phyloP scores from a whole-genome alignment of 2,888 invertebrate species.

The Epirrita christyi region DNA sequence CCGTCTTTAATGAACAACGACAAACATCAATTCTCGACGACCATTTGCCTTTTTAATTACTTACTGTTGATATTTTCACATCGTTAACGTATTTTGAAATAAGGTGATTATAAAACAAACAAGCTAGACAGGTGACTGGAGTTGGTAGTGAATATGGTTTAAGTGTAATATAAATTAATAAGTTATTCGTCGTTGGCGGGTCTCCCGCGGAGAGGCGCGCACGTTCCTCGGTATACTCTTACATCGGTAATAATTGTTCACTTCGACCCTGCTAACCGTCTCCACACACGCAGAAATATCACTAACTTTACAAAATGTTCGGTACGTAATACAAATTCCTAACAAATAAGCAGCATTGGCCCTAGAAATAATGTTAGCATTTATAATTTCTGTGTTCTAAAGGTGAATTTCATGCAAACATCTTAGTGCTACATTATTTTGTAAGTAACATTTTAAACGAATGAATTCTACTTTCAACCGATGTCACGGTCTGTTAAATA shows the following conservation, averaged over 20 bases:
- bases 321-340: neutral
- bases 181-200: constrained; percentile 68
- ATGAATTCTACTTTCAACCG: no score
- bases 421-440: no score
- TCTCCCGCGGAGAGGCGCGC: constrained; percentile 62
- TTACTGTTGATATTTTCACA: constrained; percentile 80
- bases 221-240: constrained; percentile 44
- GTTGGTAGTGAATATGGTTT: constrained; percentile 69
- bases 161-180: constrained; percentile 81
- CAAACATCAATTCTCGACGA: constrained; percentile 67
- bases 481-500: no score
- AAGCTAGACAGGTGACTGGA: constrained; percentile 77
- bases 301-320: constrained; percentile 1
- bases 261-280: constrained; percentile 42
- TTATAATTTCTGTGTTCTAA: no score
- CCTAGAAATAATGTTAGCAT: neutral
- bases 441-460: no score
- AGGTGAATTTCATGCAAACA: no score
- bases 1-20: constrained; percentile 69
- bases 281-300: constrained; percentile 20
- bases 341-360: neutral
- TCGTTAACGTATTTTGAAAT: constrained; percentile 75
- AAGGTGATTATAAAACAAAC: constrained; percentile 76
- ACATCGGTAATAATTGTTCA: constrained; percentile 46
- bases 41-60: constrained; percentile 79